phyloP scores from a whole-genome alignment of 1,140 invertebrate genomes.

The Bombus haemorrhoidalis region DNA sequence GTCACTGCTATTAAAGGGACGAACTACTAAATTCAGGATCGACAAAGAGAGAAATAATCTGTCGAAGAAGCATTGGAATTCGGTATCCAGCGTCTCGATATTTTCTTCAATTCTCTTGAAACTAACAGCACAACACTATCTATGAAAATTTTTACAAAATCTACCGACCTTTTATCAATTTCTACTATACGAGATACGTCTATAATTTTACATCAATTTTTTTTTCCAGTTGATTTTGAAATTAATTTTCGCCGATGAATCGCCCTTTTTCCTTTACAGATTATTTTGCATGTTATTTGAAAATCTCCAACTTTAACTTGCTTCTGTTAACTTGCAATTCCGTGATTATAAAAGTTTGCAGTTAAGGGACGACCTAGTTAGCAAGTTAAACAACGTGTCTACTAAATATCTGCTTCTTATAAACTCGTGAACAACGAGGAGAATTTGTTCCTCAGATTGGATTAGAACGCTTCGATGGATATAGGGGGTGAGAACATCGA shows the following conservation, averaged over 20 bases:
- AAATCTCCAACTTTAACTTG: background rate
- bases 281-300: too few species aligned
- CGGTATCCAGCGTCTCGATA: background rate
- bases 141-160: background rate
- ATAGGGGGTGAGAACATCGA: background rate
- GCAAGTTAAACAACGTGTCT: background rate
- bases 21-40: background rate
- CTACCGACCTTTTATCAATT: background rate
- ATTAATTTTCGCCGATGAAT: background rate
- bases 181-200: background rate
- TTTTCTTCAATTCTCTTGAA: background rate
- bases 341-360: background rate
- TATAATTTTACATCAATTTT: too few species aligned
- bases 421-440: background rate
- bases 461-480: background rate
- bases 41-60: background rate
- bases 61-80: background rate
- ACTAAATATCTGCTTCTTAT: background rate
- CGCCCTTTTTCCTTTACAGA: background rate
- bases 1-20: slow-evolving; percentile 37
- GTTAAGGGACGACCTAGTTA: background rate
- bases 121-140: background rate
- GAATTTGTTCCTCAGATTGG: background rate
- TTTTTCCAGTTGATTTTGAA: too few species aligned
- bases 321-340: background rate